These are phyloP conservation scores for Dendronephthya gigantea DNA, from an alignment of 64 coral and sea anemone species.

Conservation along the genomic window DNA sequence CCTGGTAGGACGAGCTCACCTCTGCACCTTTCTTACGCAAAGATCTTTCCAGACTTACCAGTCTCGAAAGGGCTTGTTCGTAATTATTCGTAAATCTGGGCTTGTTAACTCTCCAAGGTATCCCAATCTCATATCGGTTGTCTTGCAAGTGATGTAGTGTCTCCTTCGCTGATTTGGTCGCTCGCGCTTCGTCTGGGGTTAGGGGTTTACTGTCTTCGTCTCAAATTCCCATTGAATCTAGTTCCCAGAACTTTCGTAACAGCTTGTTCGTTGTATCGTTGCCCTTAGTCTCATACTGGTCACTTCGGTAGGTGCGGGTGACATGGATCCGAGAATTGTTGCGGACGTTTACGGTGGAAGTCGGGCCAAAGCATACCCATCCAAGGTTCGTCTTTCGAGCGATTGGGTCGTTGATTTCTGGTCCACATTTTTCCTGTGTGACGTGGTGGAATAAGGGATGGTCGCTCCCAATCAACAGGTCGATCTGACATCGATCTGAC, in stretches of 20 bases:
- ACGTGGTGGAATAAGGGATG: constrained; percentile 44
- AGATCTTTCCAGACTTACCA: constrained; percentile 13
- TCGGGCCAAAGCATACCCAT: constrained; percentile 35
- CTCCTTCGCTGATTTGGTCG: not conserved
- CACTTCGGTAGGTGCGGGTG: constrained; percentile 23
- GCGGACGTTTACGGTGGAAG: constrained; percentile 12
- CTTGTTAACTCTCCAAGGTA: constrained; percentile 37
- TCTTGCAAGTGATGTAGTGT: not conserved
- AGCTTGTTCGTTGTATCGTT: not conserved
- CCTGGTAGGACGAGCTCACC: not conserved
- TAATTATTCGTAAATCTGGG: constrained; percentile 42
- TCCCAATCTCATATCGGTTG: constrained; percentile 32
- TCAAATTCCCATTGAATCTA: constrained; percentile 29
- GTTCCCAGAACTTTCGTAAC: constrained; percentile 8
- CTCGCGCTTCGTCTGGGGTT: constrained; percentile 2
- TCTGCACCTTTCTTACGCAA: not conserved
- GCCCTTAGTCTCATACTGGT: not conserved
- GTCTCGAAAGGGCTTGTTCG: not conserved
- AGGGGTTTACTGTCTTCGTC: not conserved
- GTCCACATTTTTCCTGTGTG: constrained; percentile 23
- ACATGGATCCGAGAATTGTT: constrained; percentile 25
- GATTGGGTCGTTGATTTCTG: not conserved
- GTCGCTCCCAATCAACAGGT: constrained; percentile 35
- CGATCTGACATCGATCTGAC: constrained; percentile 1
- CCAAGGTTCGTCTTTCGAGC: constrained; percentile 11